A percentile compares a stretch with the other conserved stretches of the same genome.
Conservation (phyloP, 2,113 vertebrate species). For the Calidris pugnax region DNA sequence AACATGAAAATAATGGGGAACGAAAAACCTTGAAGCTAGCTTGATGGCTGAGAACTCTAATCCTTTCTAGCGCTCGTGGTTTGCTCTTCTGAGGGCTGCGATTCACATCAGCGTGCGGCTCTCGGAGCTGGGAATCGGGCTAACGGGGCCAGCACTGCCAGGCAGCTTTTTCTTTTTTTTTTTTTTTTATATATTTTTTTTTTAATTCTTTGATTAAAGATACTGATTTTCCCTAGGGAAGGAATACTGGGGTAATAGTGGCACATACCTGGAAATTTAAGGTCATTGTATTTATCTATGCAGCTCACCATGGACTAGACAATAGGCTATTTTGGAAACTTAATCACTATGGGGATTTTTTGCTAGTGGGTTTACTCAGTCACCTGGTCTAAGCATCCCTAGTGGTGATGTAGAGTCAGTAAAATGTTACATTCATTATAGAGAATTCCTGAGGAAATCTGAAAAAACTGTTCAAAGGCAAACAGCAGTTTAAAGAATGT, state of each 20-base stretch:
- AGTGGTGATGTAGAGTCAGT: background rate
- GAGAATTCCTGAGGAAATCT: conserved; percentile 38
- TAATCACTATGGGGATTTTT: background rate
- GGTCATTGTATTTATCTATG: background rate
- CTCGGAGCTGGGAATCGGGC: background rate
- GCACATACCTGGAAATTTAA: background rate
- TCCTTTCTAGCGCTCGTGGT: background rate
- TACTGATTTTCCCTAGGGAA: background rate
- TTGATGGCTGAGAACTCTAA: conserved; percentile 4
- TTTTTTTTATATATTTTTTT: background rate
- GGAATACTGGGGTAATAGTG: background rate
- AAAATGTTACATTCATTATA: conserved; percentile 40
- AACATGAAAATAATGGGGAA: conserved; percentile 23
- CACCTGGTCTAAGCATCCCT: conserved; percentile 1
- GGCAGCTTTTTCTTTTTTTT: background rate
- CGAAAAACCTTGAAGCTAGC: background rate
- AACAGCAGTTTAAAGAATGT: conserved; percentile 34
- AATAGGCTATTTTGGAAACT: conserved; percentile 5
- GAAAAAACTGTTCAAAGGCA: conserved; percentile 28
- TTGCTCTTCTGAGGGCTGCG: background rate
- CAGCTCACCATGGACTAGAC: background rate
- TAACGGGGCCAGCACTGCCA: background rate
- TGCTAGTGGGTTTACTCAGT: background rate
- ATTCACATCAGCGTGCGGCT: background rate
- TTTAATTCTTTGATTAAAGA: background rate